A percentile compares a stretch with the other conserved stretches of the same genome.
Conservation (phyloP, 2,797 vertebrate genomes). For the Xenentodon cancila region DNA sequence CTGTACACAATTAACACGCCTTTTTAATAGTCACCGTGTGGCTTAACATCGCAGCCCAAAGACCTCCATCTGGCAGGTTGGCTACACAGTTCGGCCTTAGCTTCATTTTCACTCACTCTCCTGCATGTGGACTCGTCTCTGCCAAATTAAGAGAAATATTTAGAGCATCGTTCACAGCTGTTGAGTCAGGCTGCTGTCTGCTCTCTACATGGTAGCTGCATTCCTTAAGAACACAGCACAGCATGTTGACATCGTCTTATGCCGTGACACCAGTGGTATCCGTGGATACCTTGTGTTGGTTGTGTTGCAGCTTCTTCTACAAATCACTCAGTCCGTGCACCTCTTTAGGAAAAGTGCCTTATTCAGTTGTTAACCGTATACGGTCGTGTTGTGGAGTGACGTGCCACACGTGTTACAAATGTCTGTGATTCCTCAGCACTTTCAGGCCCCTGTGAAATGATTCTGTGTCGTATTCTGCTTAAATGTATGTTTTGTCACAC, state of each 20-base stretch:
- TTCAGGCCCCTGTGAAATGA: slow-evolving; percentile 58
- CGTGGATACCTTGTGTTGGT: slow-evolving; percentile 43
- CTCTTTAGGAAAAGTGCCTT: slow-evolving; percentile 82
- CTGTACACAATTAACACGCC: slow-evolving; percentile 59
- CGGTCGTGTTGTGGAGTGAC: slow-evolving; percentile 47
- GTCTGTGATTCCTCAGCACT: slow-evolving; percentile 55
- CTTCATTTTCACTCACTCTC: slow-evolving; percentile 41
- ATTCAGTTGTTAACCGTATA: slow-evolving; percentile 69
- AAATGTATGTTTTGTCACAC: slow-evolving; percentile 46
- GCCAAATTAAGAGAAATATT: slow-evolving; percentile 38
- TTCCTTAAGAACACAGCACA: slow-evolving; percentile 55
- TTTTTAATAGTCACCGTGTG: slow-evolving; percentile 50
- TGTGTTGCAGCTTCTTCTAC: slow-evolving; percentile 47
- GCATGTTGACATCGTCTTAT: slow-evolving; percentile 36
- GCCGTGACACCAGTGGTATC: slow-evolving; percentile 50
- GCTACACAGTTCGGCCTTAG: slow-evolving; percentile 61
- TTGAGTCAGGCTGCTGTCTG: slow-evolving; percentile 18
- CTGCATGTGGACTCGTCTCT: slow-evolving; percentile 43
- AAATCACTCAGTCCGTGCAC: slow-evolving; percentile 58
- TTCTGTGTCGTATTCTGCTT: slow-evolving; percentile 47
- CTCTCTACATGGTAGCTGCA: slow-evolving; percentile 39
- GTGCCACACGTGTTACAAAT: slow-evolving; percentile 44
- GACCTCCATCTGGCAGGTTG: slow-evolving; percentile 50
- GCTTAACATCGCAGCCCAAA: slow-evolving; percentile 65
- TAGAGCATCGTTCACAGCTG: slow-evolving; percentile 24